Conservation (phyloP, 2,888 invertebrate species). For the Celastrina argiolus region DNA sequence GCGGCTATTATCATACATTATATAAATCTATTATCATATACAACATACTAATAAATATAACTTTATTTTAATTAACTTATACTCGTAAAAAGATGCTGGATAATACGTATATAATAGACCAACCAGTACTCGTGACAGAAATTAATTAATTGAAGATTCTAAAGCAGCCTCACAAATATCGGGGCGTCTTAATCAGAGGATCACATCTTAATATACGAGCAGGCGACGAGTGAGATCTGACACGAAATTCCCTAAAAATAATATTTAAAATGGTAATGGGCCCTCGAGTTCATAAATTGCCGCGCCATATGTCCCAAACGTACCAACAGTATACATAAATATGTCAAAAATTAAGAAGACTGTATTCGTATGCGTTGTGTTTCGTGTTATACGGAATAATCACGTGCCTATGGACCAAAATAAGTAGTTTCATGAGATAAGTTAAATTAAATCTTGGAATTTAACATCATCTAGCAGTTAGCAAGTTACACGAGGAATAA, state of each 20-base stretch:
- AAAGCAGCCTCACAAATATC: constrained; percentile 60
- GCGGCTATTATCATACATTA: background rate
- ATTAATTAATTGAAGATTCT: constrained; percentile 70
- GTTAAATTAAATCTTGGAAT: background rate
- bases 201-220: constrained; percentile 75
- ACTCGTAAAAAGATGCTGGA: constrained; percentile 2
- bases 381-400: background rate
- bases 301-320: constrained; percentile 73
- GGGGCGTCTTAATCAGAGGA: constrained; percentile 71
- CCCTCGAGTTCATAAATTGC: constrained; percentile 74
- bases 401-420: background rate
- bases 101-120: background rate
- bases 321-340: constrained; percentile 77
- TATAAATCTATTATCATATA: background rate
- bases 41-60: background rate
- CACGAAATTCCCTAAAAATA: constrained; percentile 78
- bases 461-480: background rate
- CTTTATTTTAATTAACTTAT: background rate
- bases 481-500: background rate
- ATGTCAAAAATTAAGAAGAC: constrained; percentile 73
- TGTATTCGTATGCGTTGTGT: constrained; percentile 46
- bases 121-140: constrained; percentile 36
- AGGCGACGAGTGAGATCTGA: constrained; percentile 76
- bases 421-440: background rate
- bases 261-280: constrained; percentile 79